These are phyloP conservation scores for Steatornis caripensis DNA, from an alignment of 2,113 vertebrate species.

Conservation along the genomic window DNA sequence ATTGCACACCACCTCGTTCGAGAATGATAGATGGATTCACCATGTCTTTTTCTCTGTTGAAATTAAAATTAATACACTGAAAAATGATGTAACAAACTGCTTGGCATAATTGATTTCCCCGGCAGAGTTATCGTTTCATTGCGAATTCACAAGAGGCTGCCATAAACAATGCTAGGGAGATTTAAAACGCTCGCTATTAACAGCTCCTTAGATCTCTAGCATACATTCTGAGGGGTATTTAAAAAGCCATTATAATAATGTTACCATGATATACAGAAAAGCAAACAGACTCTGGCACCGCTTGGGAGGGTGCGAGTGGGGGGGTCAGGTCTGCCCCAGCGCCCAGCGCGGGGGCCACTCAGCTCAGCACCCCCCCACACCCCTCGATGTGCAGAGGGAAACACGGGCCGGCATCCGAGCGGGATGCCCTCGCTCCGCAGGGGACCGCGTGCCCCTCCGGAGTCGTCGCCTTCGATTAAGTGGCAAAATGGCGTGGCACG, in stretches of 20 bases:
- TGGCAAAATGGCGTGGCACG: fast-evolving
- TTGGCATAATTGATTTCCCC: conserved; percentile 2
- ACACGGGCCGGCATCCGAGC: fast-evolving
- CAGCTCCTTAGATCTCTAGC: neutral
- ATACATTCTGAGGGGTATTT: neutral
- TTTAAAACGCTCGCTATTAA: neutral
- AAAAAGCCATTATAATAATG: fast-evolving
- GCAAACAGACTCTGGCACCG: neutral
- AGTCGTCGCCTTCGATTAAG: fast-evolving
- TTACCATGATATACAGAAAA: fast-evolving
- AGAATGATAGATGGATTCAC: neutral
- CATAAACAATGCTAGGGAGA: neutral
- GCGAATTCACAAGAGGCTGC: neutral
- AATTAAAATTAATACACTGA: conserved; percentile 1
- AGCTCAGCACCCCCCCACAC: neutral
- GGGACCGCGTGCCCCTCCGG: neutral
- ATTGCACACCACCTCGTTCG: neutral
- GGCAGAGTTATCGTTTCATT: neutral
- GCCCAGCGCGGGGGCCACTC: fast-evolving
- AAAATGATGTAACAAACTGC: neutral
- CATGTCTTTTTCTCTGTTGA: neutral
- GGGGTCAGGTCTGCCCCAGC: neutral
- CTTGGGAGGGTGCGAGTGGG: neutral
- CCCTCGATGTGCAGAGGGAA: no score
- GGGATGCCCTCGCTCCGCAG: fast-evolving